Evolutionary conservation across 2,888 invertebrate genomes (phyloP).

Genomic region (Himalopsyche kuldschensis): DNA sequence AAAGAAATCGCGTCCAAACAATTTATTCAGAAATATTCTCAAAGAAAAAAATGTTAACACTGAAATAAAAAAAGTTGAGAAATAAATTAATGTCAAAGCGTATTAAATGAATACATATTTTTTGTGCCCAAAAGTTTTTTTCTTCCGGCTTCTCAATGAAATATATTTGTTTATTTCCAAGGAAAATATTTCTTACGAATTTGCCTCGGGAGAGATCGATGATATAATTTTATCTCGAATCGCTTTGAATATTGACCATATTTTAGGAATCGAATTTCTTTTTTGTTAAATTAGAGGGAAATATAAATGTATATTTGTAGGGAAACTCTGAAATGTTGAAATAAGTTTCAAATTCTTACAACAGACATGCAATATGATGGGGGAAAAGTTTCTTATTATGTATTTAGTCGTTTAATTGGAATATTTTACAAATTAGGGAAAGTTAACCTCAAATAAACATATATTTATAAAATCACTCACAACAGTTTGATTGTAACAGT

Average conservation of each 20-base stretch:
- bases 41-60: not conserved
- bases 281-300: not conserved
- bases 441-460: too few species aligned
- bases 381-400: too few species aligned
- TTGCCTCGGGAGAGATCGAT: not conserved
- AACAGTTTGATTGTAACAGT: too few species aligned
- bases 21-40: not conserved
- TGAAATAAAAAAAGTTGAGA: not conserved
- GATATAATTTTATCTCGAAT: not conserved
- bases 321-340: too few species aligned
- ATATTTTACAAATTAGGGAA: too few species aligned
- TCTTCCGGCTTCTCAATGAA: not conserved
- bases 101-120: not conserved
- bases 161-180: not conserved
- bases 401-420: too few species aligned
- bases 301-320: too few species aligned
- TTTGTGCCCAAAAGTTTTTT: not conserved
- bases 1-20: not conserved
- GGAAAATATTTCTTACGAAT: not conserved
- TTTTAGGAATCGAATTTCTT: not conserved
- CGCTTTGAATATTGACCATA: not conserved
- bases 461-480: too few species aligned
- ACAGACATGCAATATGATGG: too few species aligned
- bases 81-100: not conserved
- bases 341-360: too few species aligned